Evolutionary conservation across 2,113 vertebrate genomes (phyloP).

Genomic region (Gavia stellata): DNA sequence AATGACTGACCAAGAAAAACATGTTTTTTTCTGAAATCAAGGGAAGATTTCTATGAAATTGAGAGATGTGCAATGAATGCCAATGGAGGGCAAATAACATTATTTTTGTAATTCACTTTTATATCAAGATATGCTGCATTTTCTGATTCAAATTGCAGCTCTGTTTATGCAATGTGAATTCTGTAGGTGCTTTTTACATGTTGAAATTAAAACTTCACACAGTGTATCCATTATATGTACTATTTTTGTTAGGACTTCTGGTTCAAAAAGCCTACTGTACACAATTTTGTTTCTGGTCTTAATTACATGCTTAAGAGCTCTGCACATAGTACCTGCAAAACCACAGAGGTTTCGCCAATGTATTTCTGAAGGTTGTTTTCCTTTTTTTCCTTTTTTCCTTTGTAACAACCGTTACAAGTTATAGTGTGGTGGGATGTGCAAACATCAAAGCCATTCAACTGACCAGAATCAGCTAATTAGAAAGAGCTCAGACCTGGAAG

Average conservation of each 20-base stretch:
- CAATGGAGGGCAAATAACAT: constrained; percentile 29
- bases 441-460: neutral
- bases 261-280: constrained; percentile 2
- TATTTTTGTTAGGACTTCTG: constrained; percentile 17
- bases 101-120: constrained; percentile 69
- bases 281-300: neutral
- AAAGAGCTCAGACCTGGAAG: neutral
- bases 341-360: neutral
- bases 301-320: neutral
- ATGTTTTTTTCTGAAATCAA: constrained; percentile 10
- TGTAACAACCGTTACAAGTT: neutral
- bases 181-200: constrained; percentile 47
- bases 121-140: constrained; percentile 63
- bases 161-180: constrained; percentile 39
- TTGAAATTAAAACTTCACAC: constrained; percentile 46
- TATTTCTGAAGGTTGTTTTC: neutral
- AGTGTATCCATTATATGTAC: neutral
- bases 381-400: neutral
- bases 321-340: neutral
- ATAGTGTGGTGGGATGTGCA: neutral
- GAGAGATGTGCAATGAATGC: neutral
- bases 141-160: constrained; percentile 54
- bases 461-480: neutral
- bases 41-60: constrained; percentile 20
- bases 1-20: neutral